Percentiles rank a stretch among this genome's conserved stretches.
Conservation (phyloP, 2,797 vertebrate species). For the Falco naumanni region DNA sequence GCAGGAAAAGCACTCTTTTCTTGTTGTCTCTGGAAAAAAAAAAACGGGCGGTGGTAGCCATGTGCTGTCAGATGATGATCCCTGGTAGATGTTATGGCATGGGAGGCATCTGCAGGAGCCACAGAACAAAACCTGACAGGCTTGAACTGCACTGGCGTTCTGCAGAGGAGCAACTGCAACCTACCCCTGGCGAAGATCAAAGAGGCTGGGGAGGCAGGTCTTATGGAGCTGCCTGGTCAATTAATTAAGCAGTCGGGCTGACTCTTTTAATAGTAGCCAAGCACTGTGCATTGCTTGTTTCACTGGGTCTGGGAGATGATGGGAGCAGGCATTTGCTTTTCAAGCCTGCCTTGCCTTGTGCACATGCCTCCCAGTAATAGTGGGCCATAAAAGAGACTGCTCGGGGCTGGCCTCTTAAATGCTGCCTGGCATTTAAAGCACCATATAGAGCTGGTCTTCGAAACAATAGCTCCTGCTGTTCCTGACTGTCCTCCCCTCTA, state of each 20-base stretch:
- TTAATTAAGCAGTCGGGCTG: neutral
- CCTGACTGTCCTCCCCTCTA: neutral
- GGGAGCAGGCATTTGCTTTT: neutral
- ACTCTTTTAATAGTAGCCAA: neutral
- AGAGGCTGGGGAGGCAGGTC: neutral
- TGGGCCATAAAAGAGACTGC: neutral
- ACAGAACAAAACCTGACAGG: neutral
- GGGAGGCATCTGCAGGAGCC: neutral
- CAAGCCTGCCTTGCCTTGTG: neutral
- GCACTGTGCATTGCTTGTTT: neutral
- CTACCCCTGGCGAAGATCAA: neutral
- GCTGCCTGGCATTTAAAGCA: neutral
- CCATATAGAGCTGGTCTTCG: neutral
- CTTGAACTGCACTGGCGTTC: neutral
- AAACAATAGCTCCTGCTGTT: neutral
- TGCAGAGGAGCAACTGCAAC: accelerated
- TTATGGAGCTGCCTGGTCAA: neutral
- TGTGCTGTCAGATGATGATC: neutral
- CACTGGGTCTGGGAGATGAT: neutral
- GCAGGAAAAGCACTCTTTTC: neutral
- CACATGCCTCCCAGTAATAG: neutral
- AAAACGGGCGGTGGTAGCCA: neutral
- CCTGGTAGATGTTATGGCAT: neutral
- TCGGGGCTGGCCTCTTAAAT: neutral
- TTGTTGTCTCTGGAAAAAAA: neutral